Evolutionary conservation across 2,797 vertebrate species (phyloP).

Genomic region (Aldrovandia affinis): DNA sequence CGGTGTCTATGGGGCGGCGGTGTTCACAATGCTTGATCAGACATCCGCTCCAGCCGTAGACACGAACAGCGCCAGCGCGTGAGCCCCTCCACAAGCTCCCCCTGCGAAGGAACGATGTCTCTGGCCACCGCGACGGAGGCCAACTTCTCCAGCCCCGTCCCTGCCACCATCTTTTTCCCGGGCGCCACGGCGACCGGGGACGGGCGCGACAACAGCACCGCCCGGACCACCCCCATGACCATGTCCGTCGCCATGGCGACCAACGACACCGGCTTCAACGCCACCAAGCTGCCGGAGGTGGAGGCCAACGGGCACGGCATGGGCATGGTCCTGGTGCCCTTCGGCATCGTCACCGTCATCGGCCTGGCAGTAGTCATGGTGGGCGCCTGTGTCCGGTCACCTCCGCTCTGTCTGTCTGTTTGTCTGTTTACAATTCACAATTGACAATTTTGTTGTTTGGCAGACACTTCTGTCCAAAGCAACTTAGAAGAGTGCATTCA

Average conservation of each 20-base stretch:
- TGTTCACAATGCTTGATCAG: slow-evolving; percentile 40
- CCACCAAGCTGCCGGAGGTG: slow-evolving; percentile 79
- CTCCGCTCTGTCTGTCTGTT: slow-evolving; percentile 1
- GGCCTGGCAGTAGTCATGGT: slow-evolving; percentile 92
- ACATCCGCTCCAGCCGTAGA: slow-evolving; percentile 41
- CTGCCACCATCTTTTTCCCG: slow-evolving; percentile 54
- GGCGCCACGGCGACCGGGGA: slow-evolving; percentile 53
- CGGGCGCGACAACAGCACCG: slow-evolving; percentile 51
- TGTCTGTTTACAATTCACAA: no score
- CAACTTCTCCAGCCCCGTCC: slow-evolving; percentile 32
- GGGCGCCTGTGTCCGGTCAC: slow-evolving; percentile 56
- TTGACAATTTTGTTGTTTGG: no score
- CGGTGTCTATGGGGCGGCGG: neutral
- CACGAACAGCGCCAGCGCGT: slow-evolving; percentile 48
- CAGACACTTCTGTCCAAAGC: no score
- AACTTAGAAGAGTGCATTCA: no score
- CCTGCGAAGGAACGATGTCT: slow-evolving; percentile 29
- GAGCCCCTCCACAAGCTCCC: slow-evolving; percentile 57
- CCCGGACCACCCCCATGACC: slow-evolving; percentile 57
- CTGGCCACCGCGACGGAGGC: slow-evolving; percentile 39
- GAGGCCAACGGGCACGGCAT: slow-evolving; percentile 71
- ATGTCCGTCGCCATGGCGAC: slow-evolving; percentile 72
- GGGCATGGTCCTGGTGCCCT: slow-evolving; percentile 89
- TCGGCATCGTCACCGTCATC: slow-evolving; percentile 93
- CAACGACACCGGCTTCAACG: slow-evolving; percentile 82